phyloP scores from a whole-genome alignment of 2,113 vertebrate genomes.

The Callopanchax toddi region DNA sequence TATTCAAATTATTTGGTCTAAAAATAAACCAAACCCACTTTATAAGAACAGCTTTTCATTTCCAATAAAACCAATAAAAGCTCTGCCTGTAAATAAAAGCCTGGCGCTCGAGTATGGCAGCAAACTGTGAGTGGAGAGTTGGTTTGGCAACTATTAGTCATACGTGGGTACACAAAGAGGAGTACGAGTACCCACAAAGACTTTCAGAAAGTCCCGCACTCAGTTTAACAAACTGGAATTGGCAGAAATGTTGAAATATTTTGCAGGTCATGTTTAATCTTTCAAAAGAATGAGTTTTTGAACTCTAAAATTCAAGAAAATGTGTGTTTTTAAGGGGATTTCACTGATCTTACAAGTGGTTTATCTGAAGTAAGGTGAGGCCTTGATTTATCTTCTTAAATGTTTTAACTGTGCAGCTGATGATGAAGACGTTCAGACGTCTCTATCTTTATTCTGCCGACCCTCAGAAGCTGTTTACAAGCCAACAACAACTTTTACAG shows the following conservation, averaged over 20 bases:
- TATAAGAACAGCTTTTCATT: no score
- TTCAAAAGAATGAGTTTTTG: no score
- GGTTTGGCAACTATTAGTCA: background rate
- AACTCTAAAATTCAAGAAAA: no score
- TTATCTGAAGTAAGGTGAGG: no score
- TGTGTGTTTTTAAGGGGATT: background rate
- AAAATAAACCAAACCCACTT: no score
- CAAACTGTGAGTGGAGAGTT: no score
- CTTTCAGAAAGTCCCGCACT: background rate
- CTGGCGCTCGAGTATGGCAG: background rate
- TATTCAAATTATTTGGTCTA: no score
- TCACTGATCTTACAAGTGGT: no score
- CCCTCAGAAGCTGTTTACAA: conserved; percentile 7
- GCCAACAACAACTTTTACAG: conserved; percentile 37
- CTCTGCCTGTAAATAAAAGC: no score
- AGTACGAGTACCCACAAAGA: background rate
- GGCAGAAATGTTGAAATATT: background rate
- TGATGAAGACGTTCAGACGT: conserved; percentile 51
- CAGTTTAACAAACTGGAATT: background rate
- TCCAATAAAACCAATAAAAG: background rate
- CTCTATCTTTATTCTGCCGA: conserved; percentile 44
- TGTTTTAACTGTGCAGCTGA: background rate
- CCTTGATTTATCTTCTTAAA: no score
- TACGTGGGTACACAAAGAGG: background rate
- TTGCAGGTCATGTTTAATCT: no score